Evolutionary conservation across 2,797 vertebrate genomes (phyloP).

Genomic region (Anableps anableps): DNA sequence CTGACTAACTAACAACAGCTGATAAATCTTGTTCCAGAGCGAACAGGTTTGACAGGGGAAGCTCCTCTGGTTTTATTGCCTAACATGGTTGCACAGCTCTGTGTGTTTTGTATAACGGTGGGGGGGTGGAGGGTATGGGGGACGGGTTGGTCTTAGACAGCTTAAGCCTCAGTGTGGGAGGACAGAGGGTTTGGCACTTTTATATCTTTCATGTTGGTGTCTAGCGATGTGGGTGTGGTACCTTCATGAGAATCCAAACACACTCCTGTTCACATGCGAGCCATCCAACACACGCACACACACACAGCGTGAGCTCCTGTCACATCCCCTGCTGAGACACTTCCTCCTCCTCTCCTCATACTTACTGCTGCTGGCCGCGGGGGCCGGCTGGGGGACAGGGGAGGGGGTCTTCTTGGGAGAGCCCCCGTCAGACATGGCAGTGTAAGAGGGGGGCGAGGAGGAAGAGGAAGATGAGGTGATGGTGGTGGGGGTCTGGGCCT

Average conservation of each 20-base stretch:
- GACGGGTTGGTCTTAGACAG: neutral
- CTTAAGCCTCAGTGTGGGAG: constrained; percentile 6
- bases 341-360: constrained; percentile 79
- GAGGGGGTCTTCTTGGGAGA: constrained; percentile 89
- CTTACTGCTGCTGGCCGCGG: constrained; percentile 89
- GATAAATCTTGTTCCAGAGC: neutral
- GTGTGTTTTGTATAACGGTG: neutral
- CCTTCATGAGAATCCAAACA: constrained; percentile 22
- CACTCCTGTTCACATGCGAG: constrained; percentile 4
- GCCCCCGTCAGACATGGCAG: constrained; percentile 88
- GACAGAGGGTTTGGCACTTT: constrained; percentile 11
- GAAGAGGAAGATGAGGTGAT: constrained; percentile 67
- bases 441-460: constrained; percentile 86
- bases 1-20: neutral
- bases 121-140: neutral
- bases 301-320: constrained; percentile 25
- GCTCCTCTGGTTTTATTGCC: neutral
- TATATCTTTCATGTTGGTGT: constrained; percentile 13
- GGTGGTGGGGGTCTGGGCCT: constrained; percentile 78
- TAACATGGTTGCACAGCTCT: neutral
- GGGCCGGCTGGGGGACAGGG: constrained; percentile 86
- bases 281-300: constrained; percentile 23
- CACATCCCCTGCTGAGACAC: constrained; percentile 56
- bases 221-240: constrained; percentile 14
- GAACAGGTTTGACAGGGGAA: neutral